Conservation (phyloP, 2,888 invertebrate genomes). For the Aphelenchoides bicaudatus region DNA sequence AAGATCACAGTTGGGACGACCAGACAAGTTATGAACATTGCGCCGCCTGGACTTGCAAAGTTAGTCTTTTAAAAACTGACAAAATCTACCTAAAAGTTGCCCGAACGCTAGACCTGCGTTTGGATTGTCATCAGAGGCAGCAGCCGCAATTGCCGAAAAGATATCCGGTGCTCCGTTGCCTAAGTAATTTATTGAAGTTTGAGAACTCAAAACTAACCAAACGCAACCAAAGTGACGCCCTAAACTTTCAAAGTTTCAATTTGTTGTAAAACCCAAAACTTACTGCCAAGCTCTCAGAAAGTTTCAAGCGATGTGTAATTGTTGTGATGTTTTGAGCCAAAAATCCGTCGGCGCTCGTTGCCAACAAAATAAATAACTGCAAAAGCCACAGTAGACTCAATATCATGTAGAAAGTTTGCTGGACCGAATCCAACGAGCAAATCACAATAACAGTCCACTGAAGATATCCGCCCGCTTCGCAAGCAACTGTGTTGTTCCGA, state of each 20-base stretch:
- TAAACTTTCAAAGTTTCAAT: slow-evolving; percentile 12
- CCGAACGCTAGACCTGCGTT: slow-evolving; percentile 63
- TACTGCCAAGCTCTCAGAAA: slow-evolving; percentile 63
- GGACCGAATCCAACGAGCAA: slow-evolving; percentile 27
- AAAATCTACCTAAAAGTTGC: slow-evolving; percentile 50
- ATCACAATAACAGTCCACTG: slow-evolving; percentile 39
- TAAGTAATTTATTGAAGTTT: slow-evolving; percentile 5
- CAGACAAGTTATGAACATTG: slow-evolving; percentile 68
- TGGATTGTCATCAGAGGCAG: slow-evolving; percentile 54
- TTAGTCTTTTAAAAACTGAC: not conserved
- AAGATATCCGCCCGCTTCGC: slow-evolving; percentile 52
- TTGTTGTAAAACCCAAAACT: slow-evolving; percentile 16
- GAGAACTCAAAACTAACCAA: slow-evolving; percentile 62
- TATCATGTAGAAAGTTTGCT: slow-evolving; percentile 28
- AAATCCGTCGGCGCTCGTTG: slow-evolving; percentile 44
- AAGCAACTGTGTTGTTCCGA: slow-evolving; percentile 34
- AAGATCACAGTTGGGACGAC: slow-evolving; percentile 67
- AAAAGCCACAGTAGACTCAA: slow-evolving; percentile 35
- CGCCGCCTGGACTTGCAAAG: slow-evolving; percentile 63
- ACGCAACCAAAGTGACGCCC: slow-evolving; percentile 71
- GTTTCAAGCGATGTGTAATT: slow-evolving; percentile 62
- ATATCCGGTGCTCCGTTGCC: slow-evolving; percentile 72
- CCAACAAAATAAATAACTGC: slow-evolving; percentile 38
- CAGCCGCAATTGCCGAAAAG: slow-evolving; percentile 68
- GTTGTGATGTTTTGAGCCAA: slow-evolving; percentile 63